A percentile compares a stretch with the other conserved stretches of the same genome.
These are phyloP conservation scores for zebrafish (Danio rerio) DNA, from an alignment of 2,113 vertebrate species.

Conservation along the genomic window GRCz12tu NC_133198.1:38103001-38103500, in stretches of 20 bases:
- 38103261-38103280: slow-evolving; percentile 13
- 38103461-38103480: too few relatives aligned
- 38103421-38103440: too few relatives aligned
- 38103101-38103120: neutral
- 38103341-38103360: too few relatives aligned
- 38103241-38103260: slow-evolving; percentile 26
- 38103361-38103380: neutral
- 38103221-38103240: slow-evolving; percentile 1
- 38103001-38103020: slow-evolving; percentile 20
- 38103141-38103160: neutral
- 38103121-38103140: neutral
- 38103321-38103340: slow-evolving; percentile 17
- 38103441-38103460: too few relatives aligned
- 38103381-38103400: neutral
- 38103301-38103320: neutral
- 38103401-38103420: too few relatives aligned
- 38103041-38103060: slow-evolving; percentile 1
- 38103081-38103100: neutral
- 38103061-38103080: slow-evolving; percentile 21
- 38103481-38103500: too few relatives aligned
- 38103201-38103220: neutral
- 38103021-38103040: neutral
- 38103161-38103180: neutral
- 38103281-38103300: slow-evolving; percentile 29
- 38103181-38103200: neutral